Evolutionary conservation across 2,797 vertebrate genomes (phyloP).

Genomic region (Urophycis tenuis): DNA sequence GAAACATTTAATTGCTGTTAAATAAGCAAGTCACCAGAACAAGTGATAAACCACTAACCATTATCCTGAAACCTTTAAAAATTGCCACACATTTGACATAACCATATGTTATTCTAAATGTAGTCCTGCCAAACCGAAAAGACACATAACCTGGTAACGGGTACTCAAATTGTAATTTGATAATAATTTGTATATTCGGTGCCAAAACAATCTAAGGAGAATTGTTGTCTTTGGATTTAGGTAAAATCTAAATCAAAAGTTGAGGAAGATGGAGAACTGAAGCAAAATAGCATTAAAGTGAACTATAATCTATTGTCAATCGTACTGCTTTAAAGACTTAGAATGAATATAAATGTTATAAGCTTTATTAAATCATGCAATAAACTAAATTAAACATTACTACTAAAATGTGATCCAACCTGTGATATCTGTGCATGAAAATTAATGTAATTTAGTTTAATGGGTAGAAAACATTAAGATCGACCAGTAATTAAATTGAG

Average conservation of each 20-base stretch:
- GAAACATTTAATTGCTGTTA: no score
- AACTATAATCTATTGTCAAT: no score
- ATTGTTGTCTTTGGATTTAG: neutral
- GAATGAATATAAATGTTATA: neutral
- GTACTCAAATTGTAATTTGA: neutral
- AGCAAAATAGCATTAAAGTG: neutral
- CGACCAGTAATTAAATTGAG: neutral
- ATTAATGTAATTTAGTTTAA: no score
- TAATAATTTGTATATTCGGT: neutral
- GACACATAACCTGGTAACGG: neutral
- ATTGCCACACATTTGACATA: no score
- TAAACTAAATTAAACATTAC: neutral
- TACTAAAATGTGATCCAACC: neutral
- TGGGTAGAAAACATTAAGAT: neutral
- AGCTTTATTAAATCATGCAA: neutral
- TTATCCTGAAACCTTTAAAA: neutral
- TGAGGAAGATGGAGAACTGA: neutral
- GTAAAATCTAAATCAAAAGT: neutral
- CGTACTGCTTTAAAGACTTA: neutral
- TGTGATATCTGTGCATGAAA: neutral
- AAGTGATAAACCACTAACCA: neutral
- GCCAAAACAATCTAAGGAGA: neutral
- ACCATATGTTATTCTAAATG: no score
- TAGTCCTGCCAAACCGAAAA: neutral
- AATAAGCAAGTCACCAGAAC: no score